These are phyloP conservation scores for Clistopyga incitator DNA, from an alignment of 2,888 invertebrate species.

Conservation along the genomic window DNA sequence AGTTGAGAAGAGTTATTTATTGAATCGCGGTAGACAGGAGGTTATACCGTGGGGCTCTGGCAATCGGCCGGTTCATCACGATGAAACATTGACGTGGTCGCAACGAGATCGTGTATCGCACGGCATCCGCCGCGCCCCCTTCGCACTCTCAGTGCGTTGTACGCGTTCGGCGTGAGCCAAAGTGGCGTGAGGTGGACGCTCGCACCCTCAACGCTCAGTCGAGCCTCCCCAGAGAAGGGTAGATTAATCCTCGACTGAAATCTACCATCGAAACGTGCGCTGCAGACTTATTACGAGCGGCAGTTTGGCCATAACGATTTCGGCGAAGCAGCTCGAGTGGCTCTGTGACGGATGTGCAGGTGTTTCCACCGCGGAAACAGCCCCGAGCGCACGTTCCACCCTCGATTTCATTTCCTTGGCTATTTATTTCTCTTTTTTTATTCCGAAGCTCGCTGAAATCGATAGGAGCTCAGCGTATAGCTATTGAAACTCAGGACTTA, in stretches of 20 bases:
- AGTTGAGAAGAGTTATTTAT: slow-evolving; percentile 72
- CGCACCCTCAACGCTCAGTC: slow-evolving; percentile 8
- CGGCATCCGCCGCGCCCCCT: slow-evolving; percentile 22
- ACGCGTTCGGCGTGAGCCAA: not conserved
- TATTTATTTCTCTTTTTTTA: slow-evolving; percentile 2
- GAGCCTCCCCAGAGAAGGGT: slow-evolving; percentile 37
- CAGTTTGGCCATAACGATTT: slow-evolving; percentile 54
- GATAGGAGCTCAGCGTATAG: slow-evolving; percentile 2
- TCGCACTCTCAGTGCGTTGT: slow-evolving; percentile 24
- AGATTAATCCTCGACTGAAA: slow-evolving; percentile 61
- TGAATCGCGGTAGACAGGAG: slow-evolving; percentile 72
- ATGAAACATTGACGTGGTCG: slow-evolving; percentile 72
- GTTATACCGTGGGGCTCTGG: slow-evolving; percentile 60
- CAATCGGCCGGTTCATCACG: slow-evolving; percentile 73
- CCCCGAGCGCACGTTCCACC: not conserved
- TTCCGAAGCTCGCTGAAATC: not conserved
- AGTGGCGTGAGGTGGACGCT: slow-evolving; percentile 5
- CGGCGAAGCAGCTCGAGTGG: not conserved
- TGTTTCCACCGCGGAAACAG: slow-evolving; percentile 11
- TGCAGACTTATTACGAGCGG: slow-evolving; percentile 51
- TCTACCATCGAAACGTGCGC: slow-evolving; percentile 57
- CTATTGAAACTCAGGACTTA: not conserved
- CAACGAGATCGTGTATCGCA: slow-evolving; percentile 53
- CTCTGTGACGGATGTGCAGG: slow-evolving; percentile 30
- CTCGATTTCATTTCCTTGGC: not conserved